Conservation (phyloP, 2,797 vertebrate species). For the Caiman crocodilus region DNA sequence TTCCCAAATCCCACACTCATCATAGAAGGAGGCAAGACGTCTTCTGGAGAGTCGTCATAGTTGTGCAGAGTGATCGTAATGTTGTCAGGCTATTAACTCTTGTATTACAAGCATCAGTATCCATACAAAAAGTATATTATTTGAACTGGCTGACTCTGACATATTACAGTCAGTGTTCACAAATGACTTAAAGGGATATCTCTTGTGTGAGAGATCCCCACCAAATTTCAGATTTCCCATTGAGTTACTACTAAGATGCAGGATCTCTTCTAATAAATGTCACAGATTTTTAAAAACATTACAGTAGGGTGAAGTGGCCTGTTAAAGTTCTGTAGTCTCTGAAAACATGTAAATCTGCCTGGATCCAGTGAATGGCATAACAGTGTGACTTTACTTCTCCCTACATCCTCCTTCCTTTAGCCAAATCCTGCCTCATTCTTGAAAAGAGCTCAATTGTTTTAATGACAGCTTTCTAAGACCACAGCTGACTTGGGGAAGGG, state of each 20-base stretch:
- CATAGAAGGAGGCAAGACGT: neutral
- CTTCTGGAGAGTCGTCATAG: neutral
- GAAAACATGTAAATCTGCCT: neutral
- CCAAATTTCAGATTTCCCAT: conserved; percentile 1
- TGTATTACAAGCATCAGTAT: neutral
- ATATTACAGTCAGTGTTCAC: conserved; percentile 25
- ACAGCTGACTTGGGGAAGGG: neutral
- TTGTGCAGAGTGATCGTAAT: neutral
- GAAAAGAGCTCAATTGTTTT: neutral
- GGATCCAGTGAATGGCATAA: neutral
- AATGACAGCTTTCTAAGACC: neutral
- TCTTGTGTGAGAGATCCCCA: neutral
- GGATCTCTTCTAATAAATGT: neutral
- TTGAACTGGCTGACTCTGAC: conserved; percentile 44
- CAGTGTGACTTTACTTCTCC: neutral
- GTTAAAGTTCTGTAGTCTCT: neutral
- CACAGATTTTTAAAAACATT: neutral
- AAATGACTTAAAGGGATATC: neutral
- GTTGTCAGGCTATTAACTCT: conserved; percentile 31
- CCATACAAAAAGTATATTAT: conserved; percentile 40
- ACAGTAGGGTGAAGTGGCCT: neutral
- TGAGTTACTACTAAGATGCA: neutral
- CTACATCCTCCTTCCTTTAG: neutral
- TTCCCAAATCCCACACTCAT: neutral
- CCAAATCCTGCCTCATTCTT: neutral